phyloP scores from a whole-genome alignment of 2,888 invertebrate genomes.

The Sminthurinus aureus region DNA sequence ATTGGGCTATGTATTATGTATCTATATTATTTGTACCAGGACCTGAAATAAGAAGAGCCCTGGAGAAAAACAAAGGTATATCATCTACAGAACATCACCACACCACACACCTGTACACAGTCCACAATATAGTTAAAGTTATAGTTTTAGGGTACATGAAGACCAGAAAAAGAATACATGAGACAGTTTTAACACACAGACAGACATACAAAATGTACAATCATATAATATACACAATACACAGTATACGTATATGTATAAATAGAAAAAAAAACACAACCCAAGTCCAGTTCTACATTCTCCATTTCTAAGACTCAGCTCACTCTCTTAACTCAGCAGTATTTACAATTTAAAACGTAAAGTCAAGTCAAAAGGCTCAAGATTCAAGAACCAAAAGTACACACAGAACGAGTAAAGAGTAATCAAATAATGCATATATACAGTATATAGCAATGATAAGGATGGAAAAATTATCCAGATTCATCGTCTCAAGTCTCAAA shows the following conservation, averaged over 20 bases:
- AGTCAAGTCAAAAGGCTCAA: too few species aligned
- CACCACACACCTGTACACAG: not conserved
- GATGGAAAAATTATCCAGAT: too few species aligned
- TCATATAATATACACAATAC: too few species aligned
- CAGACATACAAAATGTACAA: not conserved
- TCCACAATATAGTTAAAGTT: too few species aligned
- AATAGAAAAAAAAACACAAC: not conserved
- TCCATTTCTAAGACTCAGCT: too few species aligned
- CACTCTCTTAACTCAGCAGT: too few species aligned
- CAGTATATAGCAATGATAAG: too few species aligned
- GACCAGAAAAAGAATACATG: conserved; percentile 9
- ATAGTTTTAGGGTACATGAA: not conserved
- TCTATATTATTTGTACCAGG: not conserved
- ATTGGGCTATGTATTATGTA: not conserved
- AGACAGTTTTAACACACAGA: not conserved
- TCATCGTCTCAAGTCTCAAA: too few species aligned
- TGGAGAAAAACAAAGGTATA: conserved; percentile 22
- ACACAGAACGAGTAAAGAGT: too few species aligned
- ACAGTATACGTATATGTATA: too few species aligned
- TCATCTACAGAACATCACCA: not conserved
- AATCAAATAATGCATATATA: too few species aligned
- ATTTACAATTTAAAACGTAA: not conserved
- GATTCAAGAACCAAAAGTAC: too few species aligned
- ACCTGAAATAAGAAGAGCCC: not conserved
- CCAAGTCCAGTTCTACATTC: not conserved